Evolutionary conservation across 2,888 invertebrate genomes (phyloP), one percentile per base, ranked within the genome.

Genomic region (Chorisops tibialis): DNA sequence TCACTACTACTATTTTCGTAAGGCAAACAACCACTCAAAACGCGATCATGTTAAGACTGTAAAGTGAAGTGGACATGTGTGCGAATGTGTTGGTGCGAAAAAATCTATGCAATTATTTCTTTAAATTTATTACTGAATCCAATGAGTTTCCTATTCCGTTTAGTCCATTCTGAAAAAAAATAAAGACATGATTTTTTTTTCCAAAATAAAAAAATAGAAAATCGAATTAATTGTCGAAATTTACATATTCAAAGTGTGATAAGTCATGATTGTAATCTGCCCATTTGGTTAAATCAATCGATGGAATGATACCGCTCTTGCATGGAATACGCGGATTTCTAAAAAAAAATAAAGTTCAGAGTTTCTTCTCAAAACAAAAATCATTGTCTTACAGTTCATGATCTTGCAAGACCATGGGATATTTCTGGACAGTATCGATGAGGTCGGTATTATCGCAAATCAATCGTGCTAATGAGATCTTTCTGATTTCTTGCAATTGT

Each of bases 261-360:
- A 81, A 77, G 39, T 76, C 76, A 41, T 83, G 82, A 68, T 76
- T 77, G 69, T 79, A 85, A 73, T 94, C 94, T 16, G 92, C 91
- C 94, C 94, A 95, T 79, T 93, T 93, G 68, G 86, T 85, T 70
- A 94, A 84, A 79, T 95, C 94, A 72, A 95, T 89, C 63, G 87
- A 83, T 12, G 95, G 93, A 65, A 95, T 83, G 52, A 94, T 83
- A 67, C 93, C 93, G 71, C 92, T 92, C 77, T 88, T 86, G 79
- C 95, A 95, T 7, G 94, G 92, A 67, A 94, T 93, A 70, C 94
- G 84, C n/a, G 94, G 94, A 79, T 94, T 94, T 70, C 94, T 94
- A 76, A 37, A 79, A 70, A 43, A 50, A 16, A 24, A 41, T 3
- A 41, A n/a, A n/a, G n/a, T n/a, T 37, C 11, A 37, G 11, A 37